Base-by-base conservation (phyloP, 1,140 invertebrate species). In the Drosophila jambulina region DNA sequence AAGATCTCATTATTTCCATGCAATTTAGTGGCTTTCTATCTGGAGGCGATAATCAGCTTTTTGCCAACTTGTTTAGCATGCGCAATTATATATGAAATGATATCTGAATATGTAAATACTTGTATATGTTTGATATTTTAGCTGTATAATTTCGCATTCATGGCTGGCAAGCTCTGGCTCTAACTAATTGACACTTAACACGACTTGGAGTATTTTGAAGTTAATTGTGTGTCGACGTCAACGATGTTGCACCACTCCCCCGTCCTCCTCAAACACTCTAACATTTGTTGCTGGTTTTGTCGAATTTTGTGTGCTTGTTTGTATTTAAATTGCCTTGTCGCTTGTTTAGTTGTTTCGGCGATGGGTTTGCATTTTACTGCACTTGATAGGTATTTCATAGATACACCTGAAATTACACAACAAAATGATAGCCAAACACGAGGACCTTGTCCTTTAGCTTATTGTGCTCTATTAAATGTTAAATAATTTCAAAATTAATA, bases 171-270 rank as follows among this genome's bases (percentile, higher is more conserved):
- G 74, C 67, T 49, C 43, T 68, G 75, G 62, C 82, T 82, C 59
- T 54, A 63, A 63, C 85, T 90, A 90, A 90, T 90, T 90, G 85
- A 90, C 85, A 90, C 85, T 90, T 79, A 90, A 88, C 85, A 88
- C 76, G 81, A 69, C 75, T 85, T 84, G 60, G 61, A 88, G 85
- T 90, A 90, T 88, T 88, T 88, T 81, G 67, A 82, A 88, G 75
- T 88, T 88, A 88, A 88, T 88, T 88, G 84, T 80, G 74, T 90
- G 85, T 88, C 84, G 84, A 78, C 80, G 75, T 88, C 83, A 78
- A 68, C 76, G 53, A 58, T 74, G 68, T 49, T 57, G 17, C 63
- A 60, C 58, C 42, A 19, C 53, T 45, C 34, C 40, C 43, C 38
- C 21, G 8, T n/a, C 9, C 54, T 12, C 1, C 17, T 29, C 19